These are phyloP conservation scores for Parazoanthus darwini DNA, from an alignment of 92 coral and sea anemone genomes.

Conservation along the genomic window DNA sequence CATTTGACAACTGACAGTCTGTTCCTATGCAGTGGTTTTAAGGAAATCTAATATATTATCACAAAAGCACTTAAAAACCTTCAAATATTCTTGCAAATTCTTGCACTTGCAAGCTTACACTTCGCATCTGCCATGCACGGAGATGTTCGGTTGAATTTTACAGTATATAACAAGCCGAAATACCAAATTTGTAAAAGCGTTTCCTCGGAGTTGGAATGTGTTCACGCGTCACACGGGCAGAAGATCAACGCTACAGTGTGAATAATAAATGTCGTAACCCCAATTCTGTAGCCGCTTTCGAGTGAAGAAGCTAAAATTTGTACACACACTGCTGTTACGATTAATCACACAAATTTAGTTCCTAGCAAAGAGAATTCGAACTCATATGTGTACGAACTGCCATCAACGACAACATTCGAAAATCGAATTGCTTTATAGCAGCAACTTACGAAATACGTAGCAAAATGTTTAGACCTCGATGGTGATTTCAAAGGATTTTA, in stretches of 20 bases:
- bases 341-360: not conserved
- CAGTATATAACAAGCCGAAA: not conserved
- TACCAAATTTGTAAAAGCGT: not conserved
- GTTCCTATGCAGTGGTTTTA: not conserved
- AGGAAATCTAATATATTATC: not conserved
- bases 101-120: not conserved
- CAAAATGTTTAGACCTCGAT: not conserved
- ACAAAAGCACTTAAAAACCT: not conserved
- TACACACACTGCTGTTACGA: not conserved
- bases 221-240: not conserved
- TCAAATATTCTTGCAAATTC: not conserved
- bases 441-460: not conserved
- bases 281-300: conserved; percentile 7
- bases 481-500: no score
- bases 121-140: not conserved
- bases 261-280: conserved; percentile 21
- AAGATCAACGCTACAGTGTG: conserved; percentile 22
- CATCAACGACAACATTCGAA: not conserved
- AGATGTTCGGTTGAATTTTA: not conserved
- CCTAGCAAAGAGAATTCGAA: not conserved
- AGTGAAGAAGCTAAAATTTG: not conserved
- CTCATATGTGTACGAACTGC: not conserved
- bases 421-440: not conserved
- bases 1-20: not conserved
- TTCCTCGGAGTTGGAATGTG: conserved; percentile 7